Evolutionary conservation across 2,888 invertebrate genomes (phyloP).

Genomic region (Pocota personata): DNA sequence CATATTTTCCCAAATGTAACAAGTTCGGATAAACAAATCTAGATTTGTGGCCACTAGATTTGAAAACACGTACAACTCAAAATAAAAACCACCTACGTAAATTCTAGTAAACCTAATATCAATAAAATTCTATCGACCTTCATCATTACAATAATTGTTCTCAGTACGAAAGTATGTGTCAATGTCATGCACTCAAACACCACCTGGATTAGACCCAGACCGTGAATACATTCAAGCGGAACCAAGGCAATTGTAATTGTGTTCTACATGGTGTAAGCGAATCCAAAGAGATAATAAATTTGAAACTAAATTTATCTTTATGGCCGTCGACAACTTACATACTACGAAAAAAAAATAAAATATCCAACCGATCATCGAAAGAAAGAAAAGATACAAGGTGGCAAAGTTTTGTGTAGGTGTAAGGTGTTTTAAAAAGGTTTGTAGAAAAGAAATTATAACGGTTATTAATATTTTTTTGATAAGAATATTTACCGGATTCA

Average conservation of each 20-base stretch:
- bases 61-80: neutral
- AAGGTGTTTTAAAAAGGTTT: no score
- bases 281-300: constrained; percentile 1
- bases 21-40: neutral
- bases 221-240: constrained; percentile 27
- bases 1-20: neutral
- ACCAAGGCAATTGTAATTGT: neutral
- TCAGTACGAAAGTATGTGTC: neutral
- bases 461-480: no score
- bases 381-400: no score
- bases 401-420: no score
- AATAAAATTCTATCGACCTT: constrained; percentile 1
- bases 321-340: constrained; percentile 10
- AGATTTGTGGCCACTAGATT: neutral
- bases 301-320: constrained; percentile 19
- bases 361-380: no score
- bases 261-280: neutral
- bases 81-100: neutral
- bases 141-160: constrained; percentile 16
- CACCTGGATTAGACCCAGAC: constrained; percentile 8
- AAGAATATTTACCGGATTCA: no score
- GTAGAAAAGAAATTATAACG: no score
- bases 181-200: constrained; percentile 15
- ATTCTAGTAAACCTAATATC: neutral
- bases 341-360: neutral